These are phyloP conservation scores for Lordiphosa fenestrarum DNA, from an alignment of 2,888 invertebrate genomes.

Conservation along the genomic window DNA sequence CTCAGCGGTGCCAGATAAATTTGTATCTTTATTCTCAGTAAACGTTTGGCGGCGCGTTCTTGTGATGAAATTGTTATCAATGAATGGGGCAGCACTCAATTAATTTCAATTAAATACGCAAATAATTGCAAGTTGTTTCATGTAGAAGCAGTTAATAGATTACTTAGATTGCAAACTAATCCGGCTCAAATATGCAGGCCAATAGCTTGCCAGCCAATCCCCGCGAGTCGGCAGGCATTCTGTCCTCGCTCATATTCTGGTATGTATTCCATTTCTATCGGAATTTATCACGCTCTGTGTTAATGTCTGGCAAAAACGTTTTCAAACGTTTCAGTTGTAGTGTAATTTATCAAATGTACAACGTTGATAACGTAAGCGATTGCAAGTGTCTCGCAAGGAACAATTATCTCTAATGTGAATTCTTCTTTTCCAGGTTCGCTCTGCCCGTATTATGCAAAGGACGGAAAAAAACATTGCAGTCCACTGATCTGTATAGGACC, in stretches of 20 bases:
- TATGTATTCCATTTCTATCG: conserved; percentile 50
- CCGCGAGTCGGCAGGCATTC: conserved; percentile 82
- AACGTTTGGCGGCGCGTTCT: no score
- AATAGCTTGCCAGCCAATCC: conserved; percentile 82
- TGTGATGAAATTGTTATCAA: no score
- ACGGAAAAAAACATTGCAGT: conserved; percentile 85
- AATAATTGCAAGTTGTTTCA: background rate
- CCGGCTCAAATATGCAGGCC: conserved; percentile 23
- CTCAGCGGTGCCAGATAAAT: background rate
- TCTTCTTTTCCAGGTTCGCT: conserved; percentile 84
- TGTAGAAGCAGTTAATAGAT: conserved; percentile 5
- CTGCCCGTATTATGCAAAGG: conserved; percentile 89
- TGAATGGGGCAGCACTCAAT: background rate
- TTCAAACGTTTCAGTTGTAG: background rate
- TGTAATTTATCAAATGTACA: no score
- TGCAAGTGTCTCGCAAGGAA: background rate
- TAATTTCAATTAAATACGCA: background rate
- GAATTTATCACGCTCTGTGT: background rate
- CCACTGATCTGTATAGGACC: conserved; percentile 88
- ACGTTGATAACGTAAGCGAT: no score
- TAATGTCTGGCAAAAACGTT: background rate
- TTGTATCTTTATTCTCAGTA: background rate
- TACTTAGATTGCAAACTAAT: conserved; percentile 6
- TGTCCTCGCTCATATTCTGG: conserved; percentile 85
- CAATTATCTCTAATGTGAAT: conserved; percentile 12